Conservation (phyloP, 2,113 vertebrate species). For the Gorsachius goisagi region DNA sequence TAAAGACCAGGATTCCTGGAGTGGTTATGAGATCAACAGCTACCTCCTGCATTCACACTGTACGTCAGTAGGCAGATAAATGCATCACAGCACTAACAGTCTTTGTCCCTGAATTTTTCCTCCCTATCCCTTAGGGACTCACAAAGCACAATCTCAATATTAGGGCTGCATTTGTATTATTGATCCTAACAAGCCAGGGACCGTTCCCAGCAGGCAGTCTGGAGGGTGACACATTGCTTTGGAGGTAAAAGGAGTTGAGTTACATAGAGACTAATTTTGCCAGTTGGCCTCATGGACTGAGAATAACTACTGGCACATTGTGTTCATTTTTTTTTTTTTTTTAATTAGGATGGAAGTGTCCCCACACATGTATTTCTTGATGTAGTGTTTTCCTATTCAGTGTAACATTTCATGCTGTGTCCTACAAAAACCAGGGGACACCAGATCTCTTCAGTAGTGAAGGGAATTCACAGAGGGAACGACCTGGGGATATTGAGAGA, state of each 20-base stretch:
- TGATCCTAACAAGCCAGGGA: background rate
- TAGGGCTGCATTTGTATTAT: background rate
- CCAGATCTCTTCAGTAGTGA: background rate
- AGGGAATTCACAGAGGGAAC: background rate
- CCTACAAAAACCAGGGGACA: background rate
- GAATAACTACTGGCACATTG: background rate
- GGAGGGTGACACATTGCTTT: background rate
- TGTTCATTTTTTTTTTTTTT: background rate
- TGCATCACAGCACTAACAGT: background rate
- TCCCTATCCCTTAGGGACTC: background rate
- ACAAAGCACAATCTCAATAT: background rate
- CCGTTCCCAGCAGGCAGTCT: background rate
- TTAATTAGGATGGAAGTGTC: background rate
- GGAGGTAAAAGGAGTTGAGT: background rate
- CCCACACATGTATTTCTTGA: background rate
- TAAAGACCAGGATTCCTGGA: background rate
- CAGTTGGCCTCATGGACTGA: background rate
- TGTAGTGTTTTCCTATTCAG: background rate
- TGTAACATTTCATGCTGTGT: background rate
- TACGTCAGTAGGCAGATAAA: background rate
- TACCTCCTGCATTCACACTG: fast-evolving
- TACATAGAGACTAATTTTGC: background rate
- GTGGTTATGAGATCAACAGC: background rate
- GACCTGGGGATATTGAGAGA: background rate
- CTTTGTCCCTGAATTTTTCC: background rate